These are phyloP conservation scores for Luidia sarsii DNA, from an alignment of 53 echinoderm and acorn worm genomes.

Conservation along the genomic window DNA sequence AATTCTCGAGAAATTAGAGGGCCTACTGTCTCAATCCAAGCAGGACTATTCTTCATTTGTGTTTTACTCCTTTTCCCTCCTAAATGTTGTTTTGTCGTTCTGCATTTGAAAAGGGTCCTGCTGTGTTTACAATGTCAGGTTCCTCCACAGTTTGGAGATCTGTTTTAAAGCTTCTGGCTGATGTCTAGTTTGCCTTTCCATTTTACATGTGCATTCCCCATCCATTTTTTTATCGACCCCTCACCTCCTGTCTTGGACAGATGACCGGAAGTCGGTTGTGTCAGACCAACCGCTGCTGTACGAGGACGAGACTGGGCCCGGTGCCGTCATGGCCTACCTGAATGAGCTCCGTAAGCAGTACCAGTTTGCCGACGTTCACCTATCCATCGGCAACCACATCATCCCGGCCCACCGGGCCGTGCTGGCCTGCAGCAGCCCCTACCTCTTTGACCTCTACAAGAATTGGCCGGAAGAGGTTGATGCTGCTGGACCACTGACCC, in stretches of 20 bases:
- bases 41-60: no score
- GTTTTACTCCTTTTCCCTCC: no score
- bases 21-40: no score
- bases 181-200: no score
- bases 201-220: no score
- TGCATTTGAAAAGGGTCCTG: no score
- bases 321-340: conserved; percentile 75
- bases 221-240: no score
- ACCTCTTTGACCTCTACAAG: conserved; percentile 70
- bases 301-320: conserved; percentile 76
- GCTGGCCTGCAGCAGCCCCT: conserved; percentile 89
- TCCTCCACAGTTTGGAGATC: no score
- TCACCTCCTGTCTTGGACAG: conserved; percentile 4
- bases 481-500: conserved; percentile 43
- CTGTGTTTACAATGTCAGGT: no score
- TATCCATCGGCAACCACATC: conserved; percentile 80
- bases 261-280: conserved; percentile 33
- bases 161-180: no score
- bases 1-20: no score
- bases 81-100: no score
- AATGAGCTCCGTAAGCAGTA: conserved; percentile 93
- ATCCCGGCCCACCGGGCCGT: conserved; percentile 94
- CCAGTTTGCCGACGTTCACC: conserved; percentile 80
- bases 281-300: conserved; percentile 55
- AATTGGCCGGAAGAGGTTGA: conserved; percentile 42